Conservation (phyloP, 2,888 invertebrate species). For the Bimastos eiseni region DNA sequence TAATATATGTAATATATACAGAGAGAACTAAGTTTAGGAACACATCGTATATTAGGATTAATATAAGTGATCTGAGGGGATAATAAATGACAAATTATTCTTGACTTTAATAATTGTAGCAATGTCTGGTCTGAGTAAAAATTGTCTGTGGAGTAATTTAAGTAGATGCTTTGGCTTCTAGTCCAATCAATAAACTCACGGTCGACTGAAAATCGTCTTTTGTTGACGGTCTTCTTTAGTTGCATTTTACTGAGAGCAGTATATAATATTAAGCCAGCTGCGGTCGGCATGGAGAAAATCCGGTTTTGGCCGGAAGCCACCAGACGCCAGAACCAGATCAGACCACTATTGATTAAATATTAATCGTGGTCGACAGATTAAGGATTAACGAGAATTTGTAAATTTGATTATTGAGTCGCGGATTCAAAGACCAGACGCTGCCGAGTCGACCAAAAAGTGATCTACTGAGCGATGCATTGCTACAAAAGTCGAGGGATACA, state of each 20-base stretch:
- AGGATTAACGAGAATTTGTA: neutral
- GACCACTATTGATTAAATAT: neutral
- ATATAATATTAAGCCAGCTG: neutral
- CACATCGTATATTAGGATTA: too few relatives aligned
- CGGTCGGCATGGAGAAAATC: neutral
- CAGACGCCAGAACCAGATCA: neutral
- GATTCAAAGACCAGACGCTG: neutral
- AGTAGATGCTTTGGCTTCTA: neutral
- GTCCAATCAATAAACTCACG: neutral
- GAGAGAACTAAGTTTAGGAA: too few relatives aligned
- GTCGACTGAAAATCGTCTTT: neutral
- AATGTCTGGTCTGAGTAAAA: too few relatives aligned
- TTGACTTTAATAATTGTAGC: too few relatives aligned
- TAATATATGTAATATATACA: too few relatives aligned
- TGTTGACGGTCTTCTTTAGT: neutral
- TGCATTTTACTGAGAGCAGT: neutral
- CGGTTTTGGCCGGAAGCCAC: neutral
- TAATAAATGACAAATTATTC: too few relatives aligned
- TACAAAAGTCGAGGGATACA: neutral
- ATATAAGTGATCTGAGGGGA: too few relatives aligned
- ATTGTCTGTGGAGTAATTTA: too few relatives aligned
- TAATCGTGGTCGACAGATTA: conserved; percentile 13
- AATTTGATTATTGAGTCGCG: neutral
- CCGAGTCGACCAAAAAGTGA: neutral
- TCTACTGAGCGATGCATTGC: neutral